Conservation (phyloP, 2,888 invertebrate genomes). For the Dolichopus griseipennis region DNA sequence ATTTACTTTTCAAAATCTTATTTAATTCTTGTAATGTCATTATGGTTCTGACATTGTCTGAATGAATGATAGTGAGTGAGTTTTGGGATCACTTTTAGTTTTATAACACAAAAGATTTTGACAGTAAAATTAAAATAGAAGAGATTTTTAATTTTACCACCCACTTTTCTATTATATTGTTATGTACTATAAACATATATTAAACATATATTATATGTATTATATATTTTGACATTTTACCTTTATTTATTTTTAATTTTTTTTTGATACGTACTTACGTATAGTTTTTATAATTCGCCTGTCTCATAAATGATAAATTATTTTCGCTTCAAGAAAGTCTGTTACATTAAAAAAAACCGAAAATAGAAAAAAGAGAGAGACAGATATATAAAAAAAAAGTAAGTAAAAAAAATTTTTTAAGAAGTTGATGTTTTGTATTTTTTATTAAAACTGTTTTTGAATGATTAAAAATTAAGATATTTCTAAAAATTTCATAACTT, state of each 20-base stretch:
- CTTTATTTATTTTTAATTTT: neutral
- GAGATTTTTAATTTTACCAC: neutral
- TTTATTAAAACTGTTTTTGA: too few species aligned
- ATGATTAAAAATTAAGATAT: too few species aligned
- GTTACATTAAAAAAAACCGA: neutral
- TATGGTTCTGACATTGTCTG: neutral
- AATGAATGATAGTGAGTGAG: neutral
- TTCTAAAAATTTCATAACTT: too few species aligned
- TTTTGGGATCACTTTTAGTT: neutral
- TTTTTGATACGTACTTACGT: too few species aligned
- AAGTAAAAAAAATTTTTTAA: too few species aligned
- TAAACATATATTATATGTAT: too few species aligned
- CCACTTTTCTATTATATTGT: neutral
- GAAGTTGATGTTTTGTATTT: too few species aligned
- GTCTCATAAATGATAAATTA: constrained; percentile 4
- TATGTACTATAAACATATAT: neutral
- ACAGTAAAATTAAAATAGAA: neutral
- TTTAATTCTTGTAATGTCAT: neutral
- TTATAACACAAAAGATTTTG: neutral
- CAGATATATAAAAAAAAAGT: too few species aligned
- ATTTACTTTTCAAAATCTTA: neutral
- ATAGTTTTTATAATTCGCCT: neutral
- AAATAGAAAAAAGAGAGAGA: neutral
- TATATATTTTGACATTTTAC: neutral
- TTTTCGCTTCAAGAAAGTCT: neutral